A percentile compares a stretch with the other conserved stretches of the same genome.
phyloP scores from a whole-genome alignment of 1,140 invertebrate species.

The Ceratitis capitata region DNA sequence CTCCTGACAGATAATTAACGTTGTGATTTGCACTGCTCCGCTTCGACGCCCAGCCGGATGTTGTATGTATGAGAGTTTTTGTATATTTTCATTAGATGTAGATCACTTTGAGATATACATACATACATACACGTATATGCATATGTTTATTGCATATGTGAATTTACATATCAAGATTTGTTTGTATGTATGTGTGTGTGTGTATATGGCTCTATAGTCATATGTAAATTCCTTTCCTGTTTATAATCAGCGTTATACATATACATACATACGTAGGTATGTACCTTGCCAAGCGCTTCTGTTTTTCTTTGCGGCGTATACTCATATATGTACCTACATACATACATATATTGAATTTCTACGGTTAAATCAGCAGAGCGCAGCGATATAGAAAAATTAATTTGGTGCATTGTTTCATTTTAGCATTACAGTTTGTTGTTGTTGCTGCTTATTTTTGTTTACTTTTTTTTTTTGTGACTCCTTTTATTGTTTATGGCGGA shows the following conservation, averaged over 20 bases:
- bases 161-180: neutral
- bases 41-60: constrained; percentile 2
- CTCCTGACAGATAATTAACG: neutral
- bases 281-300: neutral
- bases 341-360: neutral
- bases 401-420: constrained; percentile 36
- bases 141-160: no score
- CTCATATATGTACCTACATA: no score
- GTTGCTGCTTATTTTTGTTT: neutral
- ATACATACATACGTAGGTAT: neutral
- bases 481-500: neutral
- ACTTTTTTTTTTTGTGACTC: no score
- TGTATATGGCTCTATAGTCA: no score
- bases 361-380: constrained; percentile 27
- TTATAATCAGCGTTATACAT: neutral
- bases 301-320: neutral
- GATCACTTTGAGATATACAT: neutral
- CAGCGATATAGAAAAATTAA: constrained; percentile 37
- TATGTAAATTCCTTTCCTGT: constrained; percentile 28
- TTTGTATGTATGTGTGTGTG: no score
- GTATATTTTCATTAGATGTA: neutral
- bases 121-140: neutral
- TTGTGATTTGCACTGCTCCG: constrained; percentile 24
- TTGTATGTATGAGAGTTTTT: neutral
- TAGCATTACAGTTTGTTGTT: neutral